Percentiles rank a stretch among this genome's conserved stretches.
Evolutionary conservation across 2,797 vertebrate species (phyloP).

Genomic region (Sphenopsis melanotis): DNA sequence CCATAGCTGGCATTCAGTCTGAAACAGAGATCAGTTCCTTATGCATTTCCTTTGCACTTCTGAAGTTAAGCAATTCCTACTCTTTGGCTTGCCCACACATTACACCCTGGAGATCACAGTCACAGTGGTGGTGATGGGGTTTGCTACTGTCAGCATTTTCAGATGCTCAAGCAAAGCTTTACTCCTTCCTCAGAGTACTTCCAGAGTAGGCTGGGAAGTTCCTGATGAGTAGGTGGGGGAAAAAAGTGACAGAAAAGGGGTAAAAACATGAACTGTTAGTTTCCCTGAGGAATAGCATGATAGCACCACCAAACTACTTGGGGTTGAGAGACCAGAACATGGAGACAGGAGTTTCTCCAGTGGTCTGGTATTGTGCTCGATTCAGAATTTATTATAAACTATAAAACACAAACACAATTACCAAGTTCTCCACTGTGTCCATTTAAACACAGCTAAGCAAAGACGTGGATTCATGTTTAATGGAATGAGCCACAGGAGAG

Average conservation of each 20-base stretch:
- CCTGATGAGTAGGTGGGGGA: not conserved
- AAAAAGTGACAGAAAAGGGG: not conserved
- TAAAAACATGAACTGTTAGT: not conserved
- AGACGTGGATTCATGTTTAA: not conserved
- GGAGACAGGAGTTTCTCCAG: not conserved
- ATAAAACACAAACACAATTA: not conserved
- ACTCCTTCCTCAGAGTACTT: not conserved
- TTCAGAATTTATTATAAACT: not conserved
- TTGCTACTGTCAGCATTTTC: not conserved
- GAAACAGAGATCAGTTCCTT: not conserved
- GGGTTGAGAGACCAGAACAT: not conserved
- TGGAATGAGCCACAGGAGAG: not conserved
- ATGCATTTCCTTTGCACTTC: not conserved
- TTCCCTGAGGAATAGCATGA: not conserved
- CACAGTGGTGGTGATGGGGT: not conserved
- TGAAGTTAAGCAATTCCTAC: not conserved
- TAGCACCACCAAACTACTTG: not conserved
- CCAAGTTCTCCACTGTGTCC: not conserved
- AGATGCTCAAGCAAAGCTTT: not conserved
- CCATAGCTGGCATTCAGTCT: not conserved
- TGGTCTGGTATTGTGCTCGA: not conserved
- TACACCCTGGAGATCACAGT: rapidly evolving
- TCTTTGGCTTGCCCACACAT: not conserved
- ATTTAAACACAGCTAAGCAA: not conserved
- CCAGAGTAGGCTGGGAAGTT: not conserved